phyloP scores from a whole-genome alignment of 1,140 invertebrate genomes.

The Drosophila lacertosa region DNA sequence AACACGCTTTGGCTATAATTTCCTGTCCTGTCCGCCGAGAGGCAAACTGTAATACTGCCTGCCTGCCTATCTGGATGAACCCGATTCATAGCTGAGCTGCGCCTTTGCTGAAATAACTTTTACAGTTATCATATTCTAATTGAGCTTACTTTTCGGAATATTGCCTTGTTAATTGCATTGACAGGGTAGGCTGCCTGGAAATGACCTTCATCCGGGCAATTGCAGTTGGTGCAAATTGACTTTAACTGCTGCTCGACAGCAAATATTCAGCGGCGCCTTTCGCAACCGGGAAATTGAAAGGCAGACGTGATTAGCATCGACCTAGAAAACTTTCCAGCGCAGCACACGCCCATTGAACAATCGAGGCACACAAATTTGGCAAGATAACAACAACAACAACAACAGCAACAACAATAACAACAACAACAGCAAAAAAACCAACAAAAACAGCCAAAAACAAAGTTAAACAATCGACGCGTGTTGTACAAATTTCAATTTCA shows the following conservation, averaged over 20 bases:
- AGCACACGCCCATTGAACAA: slow-evolving; percentile 61
- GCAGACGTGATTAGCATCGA: slow-evolving; percentile 69
- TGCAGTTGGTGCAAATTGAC: slow-evolving; percentile 54
- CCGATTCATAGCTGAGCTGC: too few relatives aligned
- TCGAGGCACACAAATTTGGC: slow-evolving; percentile 26
- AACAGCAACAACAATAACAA: slow-evolving; percentile 15
- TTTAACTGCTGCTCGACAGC: slow-evolving; percentile 27
- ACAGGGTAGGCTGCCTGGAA: slow-evolving; percentile 48
- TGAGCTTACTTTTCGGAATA: slow-evolving; percentile 32
- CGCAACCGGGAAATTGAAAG: slow-evolving; percentile 41
- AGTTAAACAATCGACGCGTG: slow-evolving; percentile 68
- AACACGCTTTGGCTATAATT: slow-evolving; percentile 77
- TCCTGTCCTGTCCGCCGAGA: slow-evolving; percentile 67
- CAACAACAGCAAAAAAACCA: slow-evolving; percentile 14
- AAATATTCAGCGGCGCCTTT: slow-evolving; percentile 18
- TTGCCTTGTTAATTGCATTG: slow-evolving; percentile 74
- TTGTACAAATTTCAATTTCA: slow-evolving; percentile 60
- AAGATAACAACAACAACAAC: slow-evolving; percentile 10
- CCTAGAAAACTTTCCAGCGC: slow-evolving; percentile 50
- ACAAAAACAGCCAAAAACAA: too few relatives aligned
- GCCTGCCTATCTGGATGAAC: neutral
- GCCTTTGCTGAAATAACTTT: slow-evolving; percentile 45
- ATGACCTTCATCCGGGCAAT: slow-evolving; percentile 52
- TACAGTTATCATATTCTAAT: slow-evolving; percentile 40
- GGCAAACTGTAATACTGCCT: slow-evolving; percentile 25